phyloP scores from a whole-genome alignment of 30 jellyfish, hydroid and myxozoan genomes.

The Cassiopea andromeda region DNA sequence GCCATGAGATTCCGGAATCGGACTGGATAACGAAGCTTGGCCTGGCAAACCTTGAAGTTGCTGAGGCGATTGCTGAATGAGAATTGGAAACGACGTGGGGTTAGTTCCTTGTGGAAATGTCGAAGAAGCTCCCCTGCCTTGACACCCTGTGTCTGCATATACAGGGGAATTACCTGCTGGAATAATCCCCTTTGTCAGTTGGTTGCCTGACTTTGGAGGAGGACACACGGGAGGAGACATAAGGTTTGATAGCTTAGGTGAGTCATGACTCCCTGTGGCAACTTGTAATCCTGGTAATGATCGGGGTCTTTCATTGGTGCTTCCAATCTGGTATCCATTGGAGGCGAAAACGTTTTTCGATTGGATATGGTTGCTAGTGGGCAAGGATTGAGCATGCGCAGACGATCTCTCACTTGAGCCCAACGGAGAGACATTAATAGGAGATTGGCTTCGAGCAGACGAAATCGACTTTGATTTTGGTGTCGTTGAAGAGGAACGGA shows the following conservation, averaged over 20 bases:
- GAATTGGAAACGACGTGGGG: constrained; percentile 12
- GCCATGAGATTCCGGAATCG: background rate
- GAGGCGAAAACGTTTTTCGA: background rate
- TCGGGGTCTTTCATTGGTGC: constrained; percentile 22
- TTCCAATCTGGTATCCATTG: background rate
- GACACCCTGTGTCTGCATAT: constrained; percentile 1
- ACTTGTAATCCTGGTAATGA: constrained; percentile 50
- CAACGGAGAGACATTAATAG: constrained; percentile 1
- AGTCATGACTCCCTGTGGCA: constrained; percentile 15
- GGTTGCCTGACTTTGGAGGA: constrained; percentile 51
- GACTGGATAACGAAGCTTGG: constrained; percentile 4
- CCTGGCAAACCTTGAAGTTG: background rate
- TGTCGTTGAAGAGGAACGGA: constrained; percentile 16
- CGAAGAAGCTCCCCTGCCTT: background rate
- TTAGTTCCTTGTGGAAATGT: background rate
- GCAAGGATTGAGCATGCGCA: background rate
- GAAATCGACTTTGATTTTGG: constrained; percentile 16
- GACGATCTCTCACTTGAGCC: constrained; percentile 2
- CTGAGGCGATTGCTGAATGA: constrained; percentile 10
- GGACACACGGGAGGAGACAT: constrained; percentile 70
- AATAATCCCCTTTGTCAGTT: constrained; percentile 22
- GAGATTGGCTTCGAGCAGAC: constrained; percentile 12
- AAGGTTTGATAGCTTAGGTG: constrained; percentile 5
- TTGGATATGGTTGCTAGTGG: background rate
- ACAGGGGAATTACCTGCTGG: constrained; percentile 18